A percentile compares a stretch with the other conserved stretches of the same genome.
phyloP scores from a whole-genome alignment of 2,888 invertebrate genomes.

The Antitype chi region DNA sequence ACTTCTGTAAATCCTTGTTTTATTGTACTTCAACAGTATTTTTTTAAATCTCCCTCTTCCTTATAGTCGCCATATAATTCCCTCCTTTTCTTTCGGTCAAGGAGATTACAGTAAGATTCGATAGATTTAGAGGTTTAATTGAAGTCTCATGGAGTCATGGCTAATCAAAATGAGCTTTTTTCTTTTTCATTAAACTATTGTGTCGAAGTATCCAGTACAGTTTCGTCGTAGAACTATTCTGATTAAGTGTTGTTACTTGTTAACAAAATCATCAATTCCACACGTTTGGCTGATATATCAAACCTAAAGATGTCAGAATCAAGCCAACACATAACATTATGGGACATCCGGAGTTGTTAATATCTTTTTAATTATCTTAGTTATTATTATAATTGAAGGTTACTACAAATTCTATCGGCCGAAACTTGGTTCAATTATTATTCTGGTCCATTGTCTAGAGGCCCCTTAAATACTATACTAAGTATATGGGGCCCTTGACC shows the following conservation, averaged over 20 bases:
- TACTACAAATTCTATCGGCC: background rate
- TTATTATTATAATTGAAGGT: conserved; percentile 10
- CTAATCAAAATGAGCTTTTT: background rate
- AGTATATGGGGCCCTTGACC: conserved; percentile 28
- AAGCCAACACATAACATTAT: background rate
- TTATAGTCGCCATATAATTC: background rate
- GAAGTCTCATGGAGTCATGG: background rate
- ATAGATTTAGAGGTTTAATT: background rate
- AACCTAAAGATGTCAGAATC: background rate
- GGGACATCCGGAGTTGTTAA: background rate
- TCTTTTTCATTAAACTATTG: background rate
- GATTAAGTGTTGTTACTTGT: background rate
- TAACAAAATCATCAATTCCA: background rate
- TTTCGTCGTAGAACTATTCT: background rate
- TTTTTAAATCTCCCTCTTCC: background rate
- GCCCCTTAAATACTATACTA: background rate
- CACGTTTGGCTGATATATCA: background rate
- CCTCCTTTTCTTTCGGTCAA: background rate
- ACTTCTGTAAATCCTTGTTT: too few species aligned
- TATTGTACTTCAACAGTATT: too few species aligned
- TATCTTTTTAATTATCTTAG: conserved; percentile 12
- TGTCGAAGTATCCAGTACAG: background rate
- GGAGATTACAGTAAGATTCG: background rate
- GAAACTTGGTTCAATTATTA: conserved; percentile 20
- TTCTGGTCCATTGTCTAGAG: conserved; percentile 30